phyloP scores from a whole-genome alignment of 2,797 vertebrate species.

The Yasuhikotakia modesta region DNA sequence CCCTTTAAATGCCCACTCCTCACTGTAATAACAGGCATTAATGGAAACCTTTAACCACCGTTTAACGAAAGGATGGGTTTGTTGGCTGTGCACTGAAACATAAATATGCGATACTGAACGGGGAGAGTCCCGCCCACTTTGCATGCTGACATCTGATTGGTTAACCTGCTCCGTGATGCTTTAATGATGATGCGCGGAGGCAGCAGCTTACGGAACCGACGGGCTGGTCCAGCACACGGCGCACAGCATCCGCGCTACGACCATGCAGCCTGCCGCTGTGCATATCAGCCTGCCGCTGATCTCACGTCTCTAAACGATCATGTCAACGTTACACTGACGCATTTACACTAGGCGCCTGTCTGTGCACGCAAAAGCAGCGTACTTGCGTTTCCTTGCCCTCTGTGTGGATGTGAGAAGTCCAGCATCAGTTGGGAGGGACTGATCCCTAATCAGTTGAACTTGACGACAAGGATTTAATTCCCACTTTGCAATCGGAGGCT shows the following conservation, averaged over 20 bases:
- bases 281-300: slow-evolving; percentile 20
- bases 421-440: slow-evolving; percentile 13
- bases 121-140: slow-evolving; percentile 69
- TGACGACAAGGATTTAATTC: slow-evolving; percentile 42
- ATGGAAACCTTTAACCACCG: too few species aligned
- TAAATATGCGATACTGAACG: too few species aligned
- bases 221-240: slow-evolving; percentile 80
- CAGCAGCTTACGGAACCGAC: slow-evolving; percentile 84
- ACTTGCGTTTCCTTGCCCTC: neutral
- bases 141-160: slow-evolving; percentile 74
- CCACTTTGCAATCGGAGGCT: slow-evolving; percentile 4
- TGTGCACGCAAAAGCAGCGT: slow-evolving; percentile 2
- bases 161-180: slow-evolving; percentile 80
- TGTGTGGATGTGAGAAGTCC: slow-evolving; percentile 36
- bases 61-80: neutral
- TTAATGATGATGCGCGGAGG: slow-evolving; percentile 85
- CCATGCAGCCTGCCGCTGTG: slow-evolving; percentile 63
- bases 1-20: too few species aligned
- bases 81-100: neutral
- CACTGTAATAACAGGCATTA: too few species aligned
- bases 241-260: slow-evolving; percentile 60
- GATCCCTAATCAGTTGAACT: slow-evolving; percentile 35
- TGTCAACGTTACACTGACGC: slow-evolving; percentile 23
- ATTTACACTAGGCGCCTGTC: neutral
- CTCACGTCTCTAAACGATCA: slow-evolving; percentile 17